Base-by-base conservation (phyloP, 2,113 vertebrate genomes). In the Ctenodactylus gundi region DNA sequence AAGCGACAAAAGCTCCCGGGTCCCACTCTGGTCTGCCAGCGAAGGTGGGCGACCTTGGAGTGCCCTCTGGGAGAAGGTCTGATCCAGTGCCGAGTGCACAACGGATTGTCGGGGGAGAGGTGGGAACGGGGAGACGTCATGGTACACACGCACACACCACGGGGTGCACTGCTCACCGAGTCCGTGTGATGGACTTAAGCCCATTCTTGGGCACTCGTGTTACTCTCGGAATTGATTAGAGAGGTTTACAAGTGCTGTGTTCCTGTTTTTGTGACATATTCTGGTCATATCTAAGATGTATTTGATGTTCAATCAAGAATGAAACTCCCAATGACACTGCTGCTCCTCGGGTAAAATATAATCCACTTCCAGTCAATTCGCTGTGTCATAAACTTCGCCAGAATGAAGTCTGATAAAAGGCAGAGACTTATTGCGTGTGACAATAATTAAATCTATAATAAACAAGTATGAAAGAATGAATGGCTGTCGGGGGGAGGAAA, bases 371-470 rank as follows among this genome's bases (percentile, higher is more conserved):
- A 88, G 78, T 83, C 77, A 93, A 73, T 82, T 95, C 72, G 36
- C 57, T 82, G 85, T 87, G 60, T 64, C 76, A 70, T 77, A 78
- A 82, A 78, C 78, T 88, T 82, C 75, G 31, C 41, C 46, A 78
- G 87, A 93, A 90, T 51, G 75, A 75, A 86, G 75, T n/a, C 53
- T 90, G 94, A 92, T 80, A 72, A 91, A 95, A 95, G 73, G 70
- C 91, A 94, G 85, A 91, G 55, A 72, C 82, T 85, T 18, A 4
- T 39, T 85, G 25, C 75, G 44, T 51, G 58, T 62, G 88, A 92
- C 81, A 76, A 58, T 89, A 92, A 95, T 96, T 85, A 92, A 92
- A 92, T 93, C 83, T 97, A 57, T 49, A 90, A 31, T 78, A 34
- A 44, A 58, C 27, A 90, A 85, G 60, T 75, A 58, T 46, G 64